Evolutionary conservation across 2,888 invertebrate species (phyloP).

Genomic region (Reticulitermes lucifugus): DNA sequence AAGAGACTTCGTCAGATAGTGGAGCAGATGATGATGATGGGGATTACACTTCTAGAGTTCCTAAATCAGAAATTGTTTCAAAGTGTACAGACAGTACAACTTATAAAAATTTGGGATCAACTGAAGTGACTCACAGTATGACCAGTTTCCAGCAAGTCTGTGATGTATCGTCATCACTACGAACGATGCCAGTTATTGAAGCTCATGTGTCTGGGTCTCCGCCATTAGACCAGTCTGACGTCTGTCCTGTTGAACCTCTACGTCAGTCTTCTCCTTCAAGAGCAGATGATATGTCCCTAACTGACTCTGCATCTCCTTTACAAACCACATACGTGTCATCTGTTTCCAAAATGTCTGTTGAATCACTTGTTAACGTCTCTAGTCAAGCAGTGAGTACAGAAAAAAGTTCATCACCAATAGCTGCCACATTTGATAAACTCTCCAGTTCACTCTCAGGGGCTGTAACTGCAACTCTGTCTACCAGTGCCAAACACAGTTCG

Average conservation of each 20-base stretch:
- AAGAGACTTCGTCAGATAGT: slow-evolving; percentile 63
- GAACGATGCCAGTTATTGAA: slow-evolving; percentile 43
- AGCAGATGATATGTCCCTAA: background rate
- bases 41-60: background rate
- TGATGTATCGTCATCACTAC: slow-evolving; percentile 31
- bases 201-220: slow-evolving; percentile 30
- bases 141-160: background rate
- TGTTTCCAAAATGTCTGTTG: background rate
- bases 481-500: background rate
- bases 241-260: too few species aligned
- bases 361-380: background rate
- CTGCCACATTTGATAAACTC: background rate
- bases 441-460: background rate
- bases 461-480: background rate
- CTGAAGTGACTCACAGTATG: background rate
- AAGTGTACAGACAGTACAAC: background rate
- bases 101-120: background rate
- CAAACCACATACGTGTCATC: background rate
- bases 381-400: background rate
- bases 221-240: background rate
- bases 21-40: slow-evolving; percentile 65
- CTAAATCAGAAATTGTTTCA: slow-evolving; percentile 63
- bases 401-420: background rate
- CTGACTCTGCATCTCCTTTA: background rate
- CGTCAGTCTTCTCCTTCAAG: background rate